Conservation (phyloP, 2,797 vertebrate species). For the Crax fasciolata region DNA sequence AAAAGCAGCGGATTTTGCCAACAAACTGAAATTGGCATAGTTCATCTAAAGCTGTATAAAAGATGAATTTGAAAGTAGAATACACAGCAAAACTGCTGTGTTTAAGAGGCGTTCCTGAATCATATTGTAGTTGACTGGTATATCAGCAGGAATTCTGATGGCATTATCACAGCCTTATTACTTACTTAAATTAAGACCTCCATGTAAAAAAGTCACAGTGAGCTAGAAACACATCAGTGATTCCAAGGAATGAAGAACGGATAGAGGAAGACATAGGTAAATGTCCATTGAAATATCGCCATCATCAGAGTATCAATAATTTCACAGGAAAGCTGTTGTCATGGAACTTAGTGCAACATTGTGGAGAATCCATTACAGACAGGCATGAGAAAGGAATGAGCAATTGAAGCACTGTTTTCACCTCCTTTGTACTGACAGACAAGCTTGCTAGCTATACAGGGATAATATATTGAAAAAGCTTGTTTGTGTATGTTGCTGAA, state of each 20-base stretch:
- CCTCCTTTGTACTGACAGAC: neutral
- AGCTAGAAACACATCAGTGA: neutral
- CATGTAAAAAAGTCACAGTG: neutral
- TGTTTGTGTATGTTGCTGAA: neutral
- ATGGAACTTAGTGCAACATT: neutral
- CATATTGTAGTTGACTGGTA: neutral
- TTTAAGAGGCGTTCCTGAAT: neutral
- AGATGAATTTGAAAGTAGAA: neutral
- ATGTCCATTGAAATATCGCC: neutral
- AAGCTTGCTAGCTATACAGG: neutral
- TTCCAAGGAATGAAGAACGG: neutral
- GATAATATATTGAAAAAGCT: neutral
- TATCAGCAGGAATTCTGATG: neutral
- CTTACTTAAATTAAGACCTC: neutral
- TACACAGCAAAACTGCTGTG: neutral
- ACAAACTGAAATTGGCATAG: neutral
- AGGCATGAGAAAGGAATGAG: neutral
- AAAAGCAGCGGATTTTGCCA: neutral
- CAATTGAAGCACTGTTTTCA: neutral
- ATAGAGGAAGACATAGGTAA: neutral
- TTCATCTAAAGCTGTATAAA: neutral
- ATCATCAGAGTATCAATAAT: neutral
- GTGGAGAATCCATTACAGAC: neutral
- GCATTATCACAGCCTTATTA: neutral
- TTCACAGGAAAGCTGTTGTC: neutral